These are phyloP conservation scores for Therioaphis trifolii DNA, from an alignment of 2,888 invertebrate species.

Conservation along the genomic window DNA sequence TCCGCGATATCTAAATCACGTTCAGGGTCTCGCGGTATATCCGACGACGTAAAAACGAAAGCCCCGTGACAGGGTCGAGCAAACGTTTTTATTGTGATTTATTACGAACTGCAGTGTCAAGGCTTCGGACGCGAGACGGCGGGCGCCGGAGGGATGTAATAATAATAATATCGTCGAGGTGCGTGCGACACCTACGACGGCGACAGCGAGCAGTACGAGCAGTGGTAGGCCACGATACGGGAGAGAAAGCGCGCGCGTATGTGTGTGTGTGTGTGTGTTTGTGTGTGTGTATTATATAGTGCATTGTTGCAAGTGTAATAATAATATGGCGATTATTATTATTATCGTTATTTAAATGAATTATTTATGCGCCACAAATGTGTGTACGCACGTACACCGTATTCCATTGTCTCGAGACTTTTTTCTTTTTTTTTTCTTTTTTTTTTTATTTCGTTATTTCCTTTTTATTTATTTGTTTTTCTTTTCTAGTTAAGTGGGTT, in stretches of 20 bases:
- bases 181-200: slow-evolving; percentile 51
- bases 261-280: not conserved
- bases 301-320: slow-evolving; percentile 32
- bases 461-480: slow-evolving; percentile 14
- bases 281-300: too few species aligned
- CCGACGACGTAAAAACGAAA: not conserved
- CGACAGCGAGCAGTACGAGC: not conserved
- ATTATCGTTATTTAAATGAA: slow-evolving; percentile 53
- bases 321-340: slow-evolving; percentile 46
- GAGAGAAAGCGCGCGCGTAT: slow-evolving; percentile 39
- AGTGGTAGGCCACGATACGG: not conserved
- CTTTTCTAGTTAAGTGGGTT: slow-evolving; percentile 25
- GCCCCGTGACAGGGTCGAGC: not conserved
- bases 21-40: not conserved
- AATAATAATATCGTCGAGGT: slow-evolving; percentile 35
- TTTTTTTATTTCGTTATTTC: slow-evolving; percentile 30
- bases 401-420: slow-evolving; percentile 46
- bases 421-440: too few species aligned
- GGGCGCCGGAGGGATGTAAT: not conserved
- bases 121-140: slow-evolving; percentile 14
- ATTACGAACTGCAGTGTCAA: slow-evolving; percentile 49
- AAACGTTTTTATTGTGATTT: not conserved
- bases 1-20: not conserved
- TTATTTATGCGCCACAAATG: slow-evolving; percentile 40
- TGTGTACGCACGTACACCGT: slow-evolving; percentile 46